Conservation (phyloP, 2,888 invertebrate species). For the Eubasilissa splendida region DNA sequence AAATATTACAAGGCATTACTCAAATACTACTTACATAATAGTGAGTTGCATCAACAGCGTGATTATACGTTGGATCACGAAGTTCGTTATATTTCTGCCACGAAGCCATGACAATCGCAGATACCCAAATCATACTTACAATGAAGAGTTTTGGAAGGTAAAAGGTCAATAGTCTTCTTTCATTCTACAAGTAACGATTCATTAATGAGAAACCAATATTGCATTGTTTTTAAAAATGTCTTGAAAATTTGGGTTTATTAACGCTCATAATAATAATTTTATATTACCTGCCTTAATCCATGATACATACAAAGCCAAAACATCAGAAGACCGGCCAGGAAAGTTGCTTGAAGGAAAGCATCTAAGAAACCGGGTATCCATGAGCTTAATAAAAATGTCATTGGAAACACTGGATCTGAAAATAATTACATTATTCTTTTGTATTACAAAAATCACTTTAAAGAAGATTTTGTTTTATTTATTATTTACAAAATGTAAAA, state of each 20-base stretch:
- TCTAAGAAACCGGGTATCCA: conserved; percentile 95
- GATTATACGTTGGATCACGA: conserved; percentile 94
- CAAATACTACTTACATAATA: conserved; percentile 78
- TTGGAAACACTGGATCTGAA: conserved; percentile 94
- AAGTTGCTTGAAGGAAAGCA: conserved; percentile 90
- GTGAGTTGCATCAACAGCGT: conserved; percentile 86
- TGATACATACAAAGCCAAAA: conserved; percentile 98
- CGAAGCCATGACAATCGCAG: conserved; percentile 87
- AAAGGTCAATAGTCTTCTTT: conserved; percentile 87
- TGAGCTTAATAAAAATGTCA: conserved; percentile 90
- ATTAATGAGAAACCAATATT: too few relatives aligned
- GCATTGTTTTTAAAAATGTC: too few relatives aligned
- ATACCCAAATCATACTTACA: conserved; percentile 89
- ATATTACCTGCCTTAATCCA: conserved; percentile 87
- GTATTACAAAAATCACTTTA: too few relatives aligned
- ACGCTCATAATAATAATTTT: neutral
- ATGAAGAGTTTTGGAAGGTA: conserved; percentile 92
- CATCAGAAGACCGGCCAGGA: conserved; percentile 88
- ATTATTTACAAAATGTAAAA: conserved; percentile 53
- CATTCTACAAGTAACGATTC: conserved; percentile 79
- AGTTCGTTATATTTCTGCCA: conserved; percentile 94
- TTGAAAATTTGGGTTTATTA: too few relatives aligned
- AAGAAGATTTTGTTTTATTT: too few relatives aligned
- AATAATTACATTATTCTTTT: conserved; percentile 54
- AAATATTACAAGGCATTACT: too few relatives aligned